Evolutionary conservation across 2,113 vertebrate species (phyloP), one percentile per base, ranked within the genome.

Genomic region (Cyanoderma ruficeps): DNA sequence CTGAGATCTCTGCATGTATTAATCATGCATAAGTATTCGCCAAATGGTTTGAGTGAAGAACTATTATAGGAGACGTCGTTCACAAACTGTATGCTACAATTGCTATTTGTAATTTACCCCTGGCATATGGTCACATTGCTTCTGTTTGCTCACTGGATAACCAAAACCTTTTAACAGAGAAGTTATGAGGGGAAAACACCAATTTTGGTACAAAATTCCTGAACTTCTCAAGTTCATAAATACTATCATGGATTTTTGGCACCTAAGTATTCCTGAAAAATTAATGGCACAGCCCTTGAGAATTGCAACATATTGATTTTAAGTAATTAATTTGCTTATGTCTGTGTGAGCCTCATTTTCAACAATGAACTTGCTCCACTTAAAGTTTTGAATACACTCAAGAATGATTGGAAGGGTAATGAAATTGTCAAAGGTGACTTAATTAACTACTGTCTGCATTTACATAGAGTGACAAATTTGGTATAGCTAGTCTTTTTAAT

Each of bases 371-470:
- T 15, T 67, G 30, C 39, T 86, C 19, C 44, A 52, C 39, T 91
- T 50, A 78, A 87, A 91, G 71, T 64, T 93, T 46, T 81, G 68
- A 74, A 63, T 78, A 74, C 2, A 4, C 35, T 81, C 27, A 74
- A 74, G 60, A 37, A 50, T 74, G 55, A 74, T 80, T 91, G 74
- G 59, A 93, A 94, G 7, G 18, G 23, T 71, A 90, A 83, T 89
- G 33, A 69, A 96, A 85, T 71, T 93, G 75, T 84, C 55, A 77
- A 65, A 94, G 47, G 46, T 85, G 56, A 77, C 78, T 89, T 89
- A 84, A 76, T 87, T 92, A 85, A 76, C 55, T 46, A 14, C 83
- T 83, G 61, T 84, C 84, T 94, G 20, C 56, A 83, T 95, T 96
- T 90, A 79, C 52, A 50, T 28, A 35, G 13, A 63, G 23, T 69